Conservation (phyloP, 2,888 invertebrate species). For the Cataglyphis albicans region DNA sequence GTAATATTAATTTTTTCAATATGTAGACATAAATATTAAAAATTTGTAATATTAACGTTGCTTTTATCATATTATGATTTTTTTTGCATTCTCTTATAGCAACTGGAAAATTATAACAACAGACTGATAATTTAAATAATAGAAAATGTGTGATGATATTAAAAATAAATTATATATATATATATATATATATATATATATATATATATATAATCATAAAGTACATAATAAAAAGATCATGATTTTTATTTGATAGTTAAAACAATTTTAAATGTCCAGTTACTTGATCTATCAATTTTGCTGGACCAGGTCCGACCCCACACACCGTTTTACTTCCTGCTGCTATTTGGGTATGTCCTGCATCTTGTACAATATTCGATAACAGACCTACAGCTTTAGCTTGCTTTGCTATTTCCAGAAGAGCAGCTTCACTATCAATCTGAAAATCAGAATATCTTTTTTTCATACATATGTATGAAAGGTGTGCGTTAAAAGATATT, state of each 20-base stretch:
- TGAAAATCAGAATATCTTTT: conserved; percentile 70
- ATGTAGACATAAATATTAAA: neutral
- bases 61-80: neutral
- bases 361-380: conserved; percentile 93
- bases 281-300: conserved; percentile 91
- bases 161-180: conserved; percentile 41
- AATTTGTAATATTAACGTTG: neutral
- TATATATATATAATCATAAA: conserved; percentile 19
- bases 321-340: conserved; percentile 96
- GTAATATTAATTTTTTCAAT: conserved; percentile 6
- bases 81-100: neutral
- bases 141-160: neutral
- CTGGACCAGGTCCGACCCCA: conserved; percentile 96
- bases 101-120: conserved; percentile 2
- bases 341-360: conserved; percentile 97
- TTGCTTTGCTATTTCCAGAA: conserved; percentile 90
- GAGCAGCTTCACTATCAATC: conserved; percentile 91
- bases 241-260: conserved; percentile 85
- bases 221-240: conserved; percentile 43
- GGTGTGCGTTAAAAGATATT: conserved; percentile 30
- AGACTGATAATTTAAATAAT: conserved; percentile 35
- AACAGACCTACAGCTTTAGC: conserved; percentile 91
- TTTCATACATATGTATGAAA: neutral
- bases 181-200: no score
- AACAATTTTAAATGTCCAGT: conserved; percentile 95